phyloP scores from a whole-genome alignment of 2,888 invertebrate species.

The Alsophila aescularia region DNA sequence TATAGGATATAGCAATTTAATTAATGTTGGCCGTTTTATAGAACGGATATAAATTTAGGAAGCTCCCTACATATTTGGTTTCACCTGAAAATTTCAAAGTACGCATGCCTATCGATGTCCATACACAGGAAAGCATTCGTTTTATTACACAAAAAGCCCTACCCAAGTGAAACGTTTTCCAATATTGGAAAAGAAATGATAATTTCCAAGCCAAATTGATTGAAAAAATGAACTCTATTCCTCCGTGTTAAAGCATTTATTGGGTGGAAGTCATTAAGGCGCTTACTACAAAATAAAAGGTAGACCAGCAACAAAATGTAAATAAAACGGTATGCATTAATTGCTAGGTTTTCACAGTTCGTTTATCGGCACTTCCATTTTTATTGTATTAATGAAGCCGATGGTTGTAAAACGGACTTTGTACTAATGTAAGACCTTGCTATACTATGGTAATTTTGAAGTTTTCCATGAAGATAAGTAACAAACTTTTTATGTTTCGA shows the following conservation, averaged over 20 bases:
- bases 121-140: slow-evolving; percentile 69
- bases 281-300: slow-evolving; percentile 40
- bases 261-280: slow-evolving; percentile 16
- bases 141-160: slow-evolving; percentile 71
- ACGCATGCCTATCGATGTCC: slow-evolving; percentile 60
- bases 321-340: slow-evolving; percentile 72
- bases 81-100: slow-evolving; percentile 47
- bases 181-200: slow-evolving; percentile 44
- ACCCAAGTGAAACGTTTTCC: slow-evolving; percentile 61
- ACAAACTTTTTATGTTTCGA: slow-evolving; percentile 15
- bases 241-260: slow-evolving; percentile 40
- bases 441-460: slow-evolving; percentile 14
- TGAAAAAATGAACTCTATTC: slow-evolving; percentile 42
- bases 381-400: slow-evolving; percentile 48
- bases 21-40: too few relatives aligned
- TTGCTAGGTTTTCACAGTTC: slow-evolving; percentile 73
- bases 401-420: slow-evolving; percentile 40
- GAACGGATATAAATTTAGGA: too few relatives aligned
- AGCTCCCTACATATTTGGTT: not conserved
- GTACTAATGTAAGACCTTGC: slow-evolving; percentile 16
- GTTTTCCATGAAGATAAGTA: slow-evolving; percentile 18
- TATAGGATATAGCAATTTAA: too few relatives aligned
- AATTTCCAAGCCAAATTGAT: slow-evolving; percentile 28
- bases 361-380: slow-evolving; percentile 57
- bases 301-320: slow-evolving; percentile 62